Evolutionary conservation across 2,113 vertebrate genomes (phyloP).

Genomic region (Lophochroa leadbeateri): DNA sequence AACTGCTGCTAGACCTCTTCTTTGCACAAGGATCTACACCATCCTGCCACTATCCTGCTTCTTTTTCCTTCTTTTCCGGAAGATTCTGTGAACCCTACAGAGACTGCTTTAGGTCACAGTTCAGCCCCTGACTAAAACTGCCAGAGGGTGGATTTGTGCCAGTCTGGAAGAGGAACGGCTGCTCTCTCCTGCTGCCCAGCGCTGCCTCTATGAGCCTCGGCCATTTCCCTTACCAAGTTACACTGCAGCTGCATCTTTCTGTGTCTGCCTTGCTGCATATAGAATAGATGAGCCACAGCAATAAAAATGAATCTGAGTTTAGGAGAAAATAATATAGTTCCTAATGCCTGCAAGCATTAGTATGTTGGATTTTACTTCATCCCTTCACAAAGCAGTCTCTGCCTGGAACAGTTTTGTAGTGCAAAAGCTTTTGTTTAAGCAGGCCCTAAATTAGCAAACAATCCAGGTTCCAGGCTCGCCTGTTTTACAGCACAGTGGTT

Average conservation of each 20-base stretch:
- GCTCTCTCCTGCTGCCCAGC: not conserved
- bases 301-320: not conserved
- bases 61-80: too few species aligned
- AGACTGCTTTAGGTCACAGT: not conserved
- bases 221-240: not conserved
- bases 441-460: not conserved
- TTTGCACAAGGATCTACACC: too few species aligned
- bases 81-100: not conserved
- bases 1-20: too few species aligned
- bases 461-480: not conserved
- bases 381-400: not conserved
- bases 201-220: fast-evolving
- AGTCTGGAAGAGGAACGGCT: fast-evolving
- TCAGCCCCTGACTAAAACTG: not conserved
- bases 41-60: too few species aligned
- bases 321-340: not conserved
- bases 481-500: not conserved
- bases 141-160: not conserved
- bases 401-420: not conserved
- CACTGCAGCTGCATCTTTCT: not conserved
- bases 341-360: not conserved
- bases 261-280: not conserved
- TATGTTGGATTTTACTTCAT: not conserved
- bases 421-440: not conserved
- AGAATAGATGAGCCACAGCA: not conserved